Percentiles rank a stretch among this genome's conserved stretches.
Evolutionary conservation across 2,888 invertebrate species (phyloP).

Genomic region (Thera obeliscata): DNA sequence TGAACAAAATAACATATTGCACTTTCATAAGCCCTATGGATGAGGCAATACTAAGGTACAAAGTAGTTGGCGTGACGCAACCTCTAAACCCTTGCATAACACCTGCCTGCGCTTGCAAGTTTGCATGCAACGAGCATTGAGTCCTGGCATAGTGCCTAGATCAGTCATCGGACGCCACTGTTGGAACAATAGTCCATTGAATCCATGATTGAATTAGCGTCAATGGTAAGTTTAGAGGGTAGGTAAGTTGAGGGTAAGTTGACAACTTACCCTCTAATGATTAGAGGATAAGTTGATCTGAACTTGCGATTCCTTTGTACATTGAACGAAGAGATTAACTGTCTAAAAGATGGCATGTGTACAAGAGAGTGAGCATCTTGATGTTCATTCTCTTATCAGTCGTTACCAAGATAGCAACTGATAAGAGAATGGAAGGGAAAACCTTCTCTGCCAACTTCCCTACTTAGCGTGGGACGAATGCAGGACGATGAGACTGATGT

Average conservation of each 20-base stretch:
- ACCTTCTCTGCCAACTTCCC: no score
- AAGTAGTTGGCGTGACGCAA: constrained; percentile 8
- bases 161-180: constrained; percentile 17
- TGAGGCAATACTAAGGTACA: neutral
- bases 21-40: neutral
- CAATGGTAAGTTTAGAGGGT: neutral
- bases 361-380: no score
- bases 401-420: neutral
- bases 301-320: no score
- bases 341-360: no score
- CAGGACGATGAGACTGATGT: no score
- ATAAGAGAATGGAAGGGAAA: neutral
- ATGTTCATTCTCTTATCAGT: no score
- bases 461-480: no score
- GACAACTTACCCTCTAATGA: no score
- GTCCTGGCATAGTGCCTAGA: constrained; percentile 26
- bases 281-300: no score
- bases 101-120: constrained; percentile 7
- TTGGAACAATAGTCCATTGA: constrained; percentile 26
- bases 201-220: constrained; percentile 18
- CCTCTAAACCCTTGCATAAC: constrained; percentile 1
- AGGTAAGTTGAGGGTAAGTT: no score
- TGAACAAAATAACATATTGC: no score
- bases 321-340: neutral
- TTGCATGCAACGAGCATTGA: constrained; percentile 14